Conservation (phyloP, 2,888 invertebrate genomes). For the Agriopis aurantiaria region DNA sequence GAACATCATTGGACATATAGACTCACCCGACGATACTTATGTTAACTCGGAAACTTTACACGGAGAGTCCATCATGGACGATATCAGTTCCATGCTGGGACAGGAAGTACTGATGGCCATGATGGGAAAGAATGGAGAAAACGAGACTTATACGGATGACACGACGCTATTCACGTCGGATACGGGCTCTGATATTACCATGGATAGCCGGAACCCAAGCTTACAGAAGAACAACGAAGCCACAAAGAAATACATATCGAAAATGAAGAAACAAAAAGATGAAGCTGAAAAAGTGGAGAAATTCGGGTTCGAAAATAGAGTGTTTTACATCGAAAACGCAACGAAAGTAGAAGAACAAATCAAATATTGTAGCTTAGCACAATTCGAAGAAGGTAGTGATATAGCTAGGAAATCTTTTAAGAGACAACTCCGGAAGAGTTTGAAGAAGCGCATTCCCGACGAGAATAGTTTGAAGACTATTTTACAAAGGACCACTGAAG, state of each 20-base stretch:
- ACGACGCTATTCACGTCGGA: conserved; percentile 89
- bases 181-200: conserved; percentile 80
- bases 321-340: conserved; percentile 87
- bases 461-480: conserved; percentile 67
- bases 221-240: conserved; percentile 87
- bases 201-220: conserved; percentile 84
- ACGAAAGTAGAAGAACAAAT: conserved; percentile 86
- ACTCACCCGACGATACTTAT: conserved; percentile 92
- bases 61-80: conserved; percentile 92
- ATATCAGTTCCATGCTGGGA: conserved; percentile 91
- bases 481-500: conserved; percentile 72
- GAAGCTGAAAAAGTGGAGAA: conserved; percentile 74
- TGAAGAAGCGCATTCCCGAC: conserved; percentile 74
- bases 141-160: conserved; percentile 90
- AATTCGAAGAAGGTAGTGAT: conserved; percentile 94
- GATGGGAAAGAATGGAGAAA: conserved; percentile 87
- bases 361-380: conserved; percentile 92
- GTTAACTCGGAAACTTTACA: conserved; percentile 90
- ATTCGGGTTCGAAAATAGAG: conserved; percentile 91
- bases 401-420: conserved; percentile 93
- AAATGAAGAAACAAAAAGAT: conserved; percentile 80
- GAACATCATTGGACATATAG: conserved; percentile 91
- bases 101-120: conserved; percentile 90
- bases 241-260: conserved; percentile 85
- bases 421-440: conserved; percentile 75